Base-by-base conservation (phyloP, 2,888 invertebrate genomes). In the Clusia tigrina region DNA sequence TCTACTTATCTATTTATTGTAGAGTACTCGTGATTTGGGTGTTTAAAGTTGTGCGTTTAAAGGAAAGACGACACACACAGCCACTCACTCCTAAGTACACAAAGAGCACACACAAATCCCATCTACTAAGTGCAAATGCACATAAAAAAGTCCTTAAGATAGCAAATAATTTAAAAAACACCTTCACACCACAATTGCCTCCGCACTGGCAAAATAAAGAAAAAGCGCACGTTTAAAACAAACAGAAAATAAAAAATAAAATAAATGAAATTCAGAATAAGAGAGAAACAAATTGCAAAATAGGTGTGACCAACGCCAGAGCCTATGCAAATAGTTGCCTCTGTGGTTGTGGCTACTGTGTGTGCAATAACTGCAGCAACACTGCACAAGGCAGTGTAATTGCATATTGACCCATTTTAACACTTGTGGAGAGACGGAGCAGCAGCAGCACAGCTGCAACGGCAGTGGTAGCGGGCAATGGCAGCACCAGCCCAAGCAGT, bases 371-470 rank as follows among this genome's bases (percentile, higher is more conserved):
- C 18, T 48, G 48, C 26, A 26, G 32, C 38, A 20, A 56, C 17
- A 22, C 18, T 71, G 66, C 71, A 56, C 59, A 59, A 67, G 68
- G 61, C 70, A 70, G 74, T 72, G 72, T 74, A 74, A 74, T 74
- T 74, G 74, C 74, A 74, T 74, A 74, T 74, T 74, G 74, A 74
- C 74, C 74, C 67, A 74, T 76, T 74, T 74, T 70, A 69, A 67
- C 20, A 48, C 48, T 9, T 48, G 48, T 20, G 18, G 20, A 3
- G 20, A 42, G 42, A 2, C 48, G 18, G 25, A 54, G 51, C 38
- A 17, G 37, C 60, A 60, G 32, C 60, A 12, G 23, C 48, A 25
- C 24, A 46, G n/a, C 46, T 12, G n/a, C 51, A 51, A 51, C 2
- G 22, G 12, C 51, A 32, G 54, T 5, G 32, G 54, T 18, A 17